phyloP scores from a whole-genome alignment of 2,113 vertebrate species.

The Mystacornis crossleyi region DNA sequence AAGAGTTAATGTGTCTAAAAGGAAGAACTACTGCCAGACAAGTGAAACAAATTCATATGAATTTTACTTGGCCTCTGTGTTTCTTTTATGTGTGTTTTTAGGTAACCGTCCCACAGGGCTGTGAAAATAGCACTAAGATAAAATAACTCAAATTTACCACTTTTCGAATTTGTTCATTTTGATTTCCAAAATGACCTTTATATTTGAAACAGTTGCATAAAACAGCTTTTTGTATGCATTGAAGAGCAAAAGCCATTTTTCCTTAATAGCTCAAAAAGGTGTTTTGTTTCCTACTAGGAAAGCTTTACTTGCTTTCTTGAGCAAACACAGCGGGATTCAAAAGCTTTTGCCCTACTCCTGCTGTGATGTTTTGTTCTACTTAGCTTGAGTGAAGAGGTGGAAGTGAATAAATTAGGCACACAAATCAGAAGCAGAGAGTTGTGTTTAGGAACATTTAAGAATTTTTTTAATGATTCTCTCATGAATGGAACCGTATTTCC shows the following conservation, averaged over 20 bases:
- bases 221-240: conserved; percentile 24
- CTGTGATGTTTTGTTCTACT: conserved; percentile 71
- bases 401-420: conserved; percentile 62
- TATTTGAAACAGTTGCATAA: conserved; percentile 34
- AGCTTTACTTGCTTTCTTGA: conserved; percentile 63
- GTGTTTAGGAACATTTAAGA: background rate
- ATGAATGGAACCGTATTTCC: background rate
- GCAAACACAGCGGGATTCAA: conserved; percentile 66
- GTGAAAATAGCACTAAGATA: background rate
- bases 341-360: conserved; percentile 69
- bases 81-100: background rate
- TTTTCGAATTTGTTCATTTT: background rate
- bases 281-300: conserved; percentile 67
- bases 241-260: conserved; percentile 29
- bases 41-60: background rate
- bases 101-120: background rate
- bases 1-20: background rate
- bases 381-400: conserved; percentile 38
- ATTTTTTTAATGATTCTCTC: background rate
- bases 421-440: conserved; percentile 16
- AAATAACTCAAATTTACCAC: background rate
- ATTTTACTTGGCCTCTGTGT: background rate
- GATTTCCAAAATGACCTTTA: conserved; percentile 8
- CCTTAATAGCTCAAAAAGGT: conserved; percentile 43
- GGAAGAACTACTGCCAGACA: background rate